These are phyloP conservation scores for Actinopyga echinites DNA, from an alignment of 53 echinoderm and acorn worm species.

Conservation along the genomic window DNA sequence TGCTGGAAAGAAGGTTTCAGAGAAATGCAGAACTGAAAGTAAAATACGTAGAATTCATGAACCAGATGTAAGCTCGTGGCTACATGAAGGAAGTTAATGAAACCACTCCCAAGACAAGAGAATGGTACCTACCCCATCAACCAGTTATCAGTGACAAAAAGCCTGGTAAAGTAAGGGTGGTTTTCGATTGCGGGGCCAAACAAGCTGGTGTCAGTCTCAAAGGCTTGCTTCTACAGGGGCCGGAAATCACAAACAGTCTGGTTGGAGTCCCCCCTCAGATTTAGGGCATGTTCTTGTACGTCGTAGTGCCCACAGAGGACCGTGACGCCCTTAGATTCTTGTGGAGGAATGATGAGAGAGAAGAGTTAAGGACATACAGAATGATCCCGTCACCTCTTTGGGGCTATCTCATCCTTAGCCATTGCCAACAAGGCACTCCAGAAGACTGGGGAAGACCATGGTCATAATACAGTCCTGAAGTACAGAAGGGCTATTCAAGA, in stretches of 20 bases:
- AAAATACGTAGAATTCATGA: constrained; percentile 28
- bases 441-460: neutral
- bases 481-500: neutral
- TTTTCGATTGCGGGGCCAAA: constrained; percentile 52
- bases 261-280: constrained; percentile 25
- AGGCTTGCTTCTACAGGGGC: constrained; percentile 39
- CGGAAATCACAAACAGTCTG: constrained; percentile 51
- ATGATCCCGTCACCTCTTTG: constrained; percentile 33
- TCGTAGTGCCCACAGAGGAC: constrained; percentile 2
- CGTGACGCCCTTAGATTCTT: neutral
- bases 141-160: constrained; percentile 35
- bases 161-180: constrained; percentile 40
- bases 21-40: constrained; percentile 82
- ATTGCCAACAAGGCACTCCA: constrained; percentile 1
- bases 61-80: neutral
- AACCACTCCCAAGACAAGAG: neutral
- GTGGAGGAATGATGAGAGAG: neutral
- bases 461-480: constrained; percentile 8
- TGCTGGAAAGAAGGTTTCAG: constrained; percentile 9
- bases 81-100: constrained; percentile 41
- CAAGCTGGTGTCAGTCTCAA: constrained; percentile 36
- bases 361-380: neutral
- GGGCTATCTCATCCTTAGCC: constrained; percentile 25
- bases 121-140: constrained; percentile 21
- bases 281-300: constrained; percentile 31